These are phyloP conservation scores for Ceriagrion tenellum DNA, from an alignment of 2,888 invertebrate genomes.

Conservation along the genomic window DNA sequence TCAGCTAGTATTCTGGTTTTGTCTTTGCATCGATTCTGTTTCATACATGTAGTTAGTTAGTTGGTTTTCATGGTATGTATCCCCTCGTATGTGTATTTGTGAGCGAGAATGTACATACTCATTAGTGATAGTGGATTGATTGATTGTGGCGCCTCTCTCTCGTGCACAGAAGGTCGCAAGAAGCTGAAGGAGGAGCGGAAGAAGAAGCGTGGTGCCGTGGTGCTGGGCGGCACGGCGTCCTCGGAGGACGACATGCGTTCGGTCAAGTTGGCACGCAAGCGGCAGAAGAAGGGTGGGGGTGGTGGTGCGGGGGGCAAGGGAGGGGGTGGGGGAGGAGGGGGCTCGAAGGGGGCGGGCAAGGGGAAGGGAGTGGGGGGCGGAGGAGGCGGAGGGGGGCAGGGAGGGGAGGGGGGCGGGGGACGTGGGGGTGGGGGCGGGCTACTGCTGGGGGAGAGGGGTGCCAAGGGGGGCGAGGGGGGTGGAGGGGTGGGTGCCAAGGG, in stretches of 20 bases:
- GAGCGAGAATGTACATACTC: no score
- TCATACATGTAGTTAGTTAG: no score
- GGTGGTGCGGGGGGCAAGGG: slow-evolving; percentile 73
- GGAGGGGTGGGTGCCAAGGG: slow-evolving; percentile 74
- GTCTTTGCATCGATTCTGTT: no score
- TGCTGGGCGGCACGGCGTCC: slow-evolving; percentile 76
- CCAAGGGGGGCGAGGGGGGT: slow-evolving; percentile 72
- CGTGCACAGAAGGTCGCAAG: slow-evolving; percentile 83
- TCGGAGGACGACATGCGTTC: slow-evolving; percentile 79
- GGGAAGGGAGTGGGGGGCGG: not conserved
- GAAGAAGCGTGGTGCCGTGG: slow-evolving; percentile 80
- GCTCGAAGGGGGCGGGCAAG: slow-evolving; percentile 28
- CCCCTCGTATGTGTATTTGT: no score
- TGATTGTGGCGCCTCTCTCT: not conserved
- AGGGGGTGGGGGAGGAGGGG: not conserved
- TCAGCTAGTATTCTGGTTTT: no score
- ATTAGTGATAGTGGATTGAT: no score
- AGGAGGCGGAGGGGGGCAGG: slow-evolving; percentile 4
- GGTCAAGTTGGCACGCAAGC: slow-evolving; percentile 79
- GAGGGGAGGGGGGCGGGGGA: not conserved
- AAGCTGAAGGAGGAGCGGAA: slow-evolving; percentile 84
- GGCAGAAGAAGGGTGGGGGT: slow-evolving; percentile 79
- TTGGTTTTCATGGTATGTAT: no score
- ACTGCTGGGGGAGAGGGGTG: no score
- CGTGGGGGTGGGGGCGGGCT: not conserved